Evolutionary conservation across 2,113 vertebrate species (phyloP).

Genomic region (Herpailurus yagouaroundi): DNA sequence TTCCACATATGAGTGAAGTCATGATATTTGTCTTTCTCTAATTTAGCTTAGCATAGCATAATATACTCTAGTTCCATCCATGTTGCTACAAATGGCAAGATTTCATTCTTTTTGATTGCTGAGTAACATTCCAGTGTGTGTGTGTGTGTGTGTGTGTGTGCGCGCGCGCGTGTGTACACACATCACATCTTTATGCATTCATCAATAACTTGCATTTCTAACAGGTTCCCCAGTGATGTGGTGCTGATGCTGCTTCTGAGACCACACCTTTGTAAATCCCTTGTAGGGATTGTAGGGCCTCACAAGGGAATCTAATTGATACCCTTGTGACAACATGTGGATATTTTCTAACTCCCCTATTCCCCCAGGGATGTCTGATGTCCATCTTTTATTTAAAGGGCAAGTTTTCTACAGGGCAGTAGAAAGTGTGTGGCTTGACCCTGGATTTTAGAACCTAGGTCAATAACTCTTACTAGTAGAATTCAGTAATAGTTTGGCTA

Average conservation of each 20-base stretch:
- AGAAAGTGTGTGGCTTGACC: background rate
- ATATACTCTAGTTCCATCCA: too few species aligned
- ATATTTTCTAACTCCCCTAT: conserved; percentile 28
- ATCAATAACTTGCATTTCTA: background rate
- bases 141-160: too few species aligned
- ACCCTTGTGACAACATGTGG: background rate
- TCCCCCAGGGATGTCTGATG: background rate
- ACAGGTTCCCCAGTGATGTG: background rate
- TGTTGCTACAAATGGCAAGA: too few species aligned
- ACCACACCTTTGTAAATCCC: background rate
- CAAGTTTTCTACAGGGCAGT: background rate
- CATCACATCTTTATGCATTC: too few species aligned
- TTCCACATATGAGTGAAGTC: too few species aligned
- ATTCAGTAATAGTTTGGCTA: background rate
- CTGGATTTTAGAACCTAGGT: background rate
- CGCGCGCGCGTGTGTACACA: too few species aligned
- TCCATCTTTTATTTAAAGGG: background rate
- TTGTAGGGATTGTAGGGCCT: background rate
- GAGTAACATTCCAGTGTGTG: too few species aligned
- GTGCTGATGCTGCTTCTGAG: background rate
- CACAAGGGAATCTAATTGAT: background rate
- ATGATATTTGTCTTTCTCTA: too few species aligned
- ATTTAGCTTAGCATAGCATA: too few species aligned
- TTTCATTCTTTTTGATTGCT: too few species aligned
- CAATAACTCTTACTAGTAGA: background rate